Conservation (phyloP, 2,113 vertebrate species). For the Otolemur garnettii region DNA sequence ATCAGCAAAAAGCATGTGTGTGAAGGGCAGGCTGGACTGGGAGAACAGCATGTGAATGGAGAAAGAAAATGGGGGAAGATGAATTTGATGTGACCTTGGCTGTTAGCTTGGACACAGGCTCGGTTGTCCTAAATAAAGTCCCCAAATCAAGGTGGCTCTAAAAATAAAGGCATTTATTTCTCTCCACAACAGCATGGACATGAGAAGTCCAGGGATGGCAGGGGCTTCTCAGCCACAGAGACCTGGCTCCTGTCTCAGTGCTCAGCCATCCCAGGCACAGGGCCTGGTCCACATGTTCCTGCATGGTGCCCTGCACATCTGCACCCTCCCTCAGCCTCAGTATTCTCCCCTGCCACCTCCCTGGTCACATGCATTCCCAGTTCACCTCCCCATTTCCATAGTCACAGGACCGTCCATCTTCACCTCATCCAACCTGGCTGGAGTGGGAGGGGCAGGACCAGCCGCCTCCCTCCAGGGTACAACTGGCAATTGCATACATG, state of each 20-base stretch:
- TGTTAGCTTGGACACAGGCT: not conserved
- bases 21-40: not conserved
- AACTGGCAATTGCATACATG: not conserved
- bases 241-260: too few species aligned
- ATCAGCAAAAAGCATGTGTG: accelerated
- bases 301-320: not conserved
- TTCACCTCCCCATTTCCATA: not conserved
- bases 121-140: not conserved
- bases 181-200: not conserved
- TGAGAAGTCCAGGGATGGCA: not conserved
- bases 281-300: not conserved
- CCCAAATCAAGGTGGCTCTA: not conserved
- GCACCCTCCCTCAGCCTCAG: too few species aligned
- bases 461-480: not conserved
- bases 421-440: not conserved
- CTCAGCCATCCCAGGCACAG: not conserved
- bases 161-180: not conserved
- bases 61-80: too few species aligned
- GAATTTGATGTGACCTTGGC: not conserved
- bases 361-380: accelerated
- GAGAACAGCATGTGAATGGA: not conserved
- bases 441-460: not conserved
- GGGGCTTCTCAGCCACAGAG: not conserved
- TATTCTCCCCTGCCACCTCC: not conserved
- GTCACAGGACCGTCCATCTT: accelerated